Base-by-base conservation (phyloP, 1,140 invertebrate species). In the Diorhabda elongata region DNA sequence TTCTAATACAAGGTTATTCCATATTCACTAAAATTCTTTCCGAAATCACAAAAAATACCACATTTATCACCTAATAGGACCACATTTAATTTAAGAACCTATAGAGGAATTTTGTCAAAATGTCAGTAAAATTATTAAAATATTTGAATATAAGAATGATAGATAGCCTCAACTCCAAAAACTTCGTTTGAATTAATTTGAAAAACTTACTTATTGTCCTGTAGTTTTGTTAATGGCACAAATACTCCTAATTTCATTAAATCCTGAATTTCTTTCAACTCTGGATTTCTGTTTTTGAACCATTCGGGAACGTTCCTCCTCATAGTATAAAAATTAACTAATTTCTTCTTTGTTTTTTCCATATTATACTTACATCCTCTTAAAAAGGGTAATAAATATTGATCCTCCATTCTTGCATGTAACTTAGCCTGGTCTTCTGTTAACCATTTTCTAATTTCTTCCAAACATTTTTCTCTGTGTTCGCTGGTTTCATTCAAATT, bases 331-430 rank as follows among this genome's bases (percentile, higher is more conserved):
- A 84, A 88, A 69, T 84, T 87, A 64, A 75, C 78, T 0, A 89
- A 73, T 74, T 88, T 89, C 43, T 69, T 77, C 72, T 88, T 87
- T 0, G 85, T 78, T 70, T 78, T 82, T 7, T 86, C 84, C 0
- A 84, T 63, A 69, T 88, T 80, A 73, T 84, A 89, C 77, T 90
- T 89, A 60, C 85, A 86, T 11, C 82, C 82, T 44, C 87, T 80
- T 57, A 89, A 73, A 77, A 89, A 90, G 52, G 85, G 82, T 42
- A 87, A 69, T 8, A 89, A 79, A 41, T 82, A 83, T 66, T 52
- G 47, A n/a, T 85, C 84, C 68, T 88, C 85, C 26, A 57, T 64
- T 42, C 75, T 67, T 8, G 70, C 74, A n/a, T 72, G 56, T 44
- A 78, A 59, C 42, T 73, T 59, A 42, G 68, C 59, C 42, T 73